phyloP scores from a whole-genome alignment of 2,113 vertebrate species.

The Notothenia rossii region DNA sequence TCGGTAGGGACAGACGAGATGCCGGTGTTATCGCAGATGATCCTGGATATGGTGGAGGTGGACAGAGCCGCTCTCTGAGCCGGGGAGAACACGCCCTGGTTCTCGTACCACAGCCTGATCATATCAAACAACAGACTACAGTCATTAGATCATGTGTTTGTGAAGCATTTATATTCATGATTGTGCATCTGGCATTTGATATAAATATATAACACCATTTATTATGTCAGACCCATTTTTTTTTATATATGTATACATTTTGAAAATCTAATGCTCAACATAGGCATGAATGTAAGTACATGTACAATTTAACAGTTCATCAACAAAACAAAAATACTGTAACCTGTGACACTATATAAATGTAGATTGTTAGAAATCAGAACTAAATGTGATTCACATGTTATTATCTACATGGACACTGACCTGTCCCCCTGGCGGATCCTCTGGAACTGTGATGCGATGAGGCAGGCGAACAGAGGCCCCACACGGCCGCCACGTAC shows the following conservation, averaged over 20 bases:
- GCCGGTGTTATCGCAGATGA: constrained; percentile 86
- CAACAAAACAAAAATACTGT: too few relatives aligned
- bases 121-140: background rate
- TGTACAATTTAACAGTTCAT: too few relatives aligned
- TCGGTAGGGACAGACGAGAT: constrained; percentile 61
- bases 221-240: too few relatives aligned
- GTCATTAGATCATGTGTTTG: background rate
- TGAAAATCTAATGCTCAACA: too few relatives aligned
- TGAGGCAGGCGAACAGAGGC: constrained; percentile 84
- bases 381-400: background rate
- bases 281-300: too few relatives aligned
- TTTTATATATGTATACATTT: too few relatives aligned
- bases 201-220: too few relatives aligned
- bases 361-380: too few relatives aligned
- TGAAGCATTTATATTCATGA: background rate
- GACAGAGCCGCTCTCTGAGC: constrained; percentile 65
- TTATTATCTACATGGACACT: constrained; percentile 6
- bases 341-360: too few relatives aligned
- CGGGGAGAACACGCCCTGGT: constrained; percentile 69
- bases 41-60: constrained; percentile 54
- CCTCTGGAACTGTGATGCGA: constrained; percentile 79
- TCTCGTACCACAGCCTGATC: constrained; percentile 83
- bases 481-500: constrained; percentile 85
- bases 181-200: too few relatives aligned
- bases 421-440: constrained; percentile 84